Evolutionary conservation across 2,113 vertebrate genomes (phyloP).

Genomic region (Myrmecobius fasciatus): DNA sequence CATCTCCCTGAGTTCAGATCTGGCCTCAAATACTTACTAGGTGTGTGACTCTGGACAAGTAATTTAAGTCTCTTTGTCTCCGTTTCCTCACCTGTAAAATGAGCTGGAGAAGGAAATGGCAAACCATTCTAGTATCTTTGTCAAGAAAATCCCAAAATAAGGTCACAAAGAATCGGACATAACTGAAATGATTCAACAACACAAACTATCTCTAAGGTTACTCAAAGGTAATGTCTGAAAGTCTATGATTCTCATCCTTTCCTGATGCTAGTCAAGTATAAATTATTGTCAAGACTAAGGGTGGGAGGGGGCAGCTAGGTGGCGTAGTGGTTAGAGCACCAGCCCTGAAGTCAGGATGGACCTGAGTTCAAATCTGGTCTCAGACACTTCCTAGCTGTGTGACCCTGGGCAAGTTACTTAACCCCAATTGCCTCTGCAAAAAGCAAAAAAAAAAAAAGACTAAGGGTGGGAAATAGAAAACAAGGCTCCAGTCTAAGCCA

Average conservation of each 20-base stretch:
- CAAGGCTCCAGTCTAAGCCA: neutral
- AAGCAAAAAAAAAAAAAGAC: too few relatives aligned
- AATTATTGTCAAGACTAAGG: neutral
- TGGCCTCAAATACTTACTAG: neutral
- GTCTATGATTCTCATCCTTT: neutral
- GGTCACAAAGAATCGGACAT: neutral
- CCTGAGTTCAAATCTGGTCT: too few relatives aligned
- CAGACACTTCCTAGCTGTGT: too few relatives aligned
- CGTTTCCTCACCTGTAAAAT: neutral
- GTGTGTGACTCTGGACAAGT: neutral
- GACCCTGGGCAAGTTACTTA: too few relatives aligned
- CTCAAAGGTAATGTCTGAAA: neutral
- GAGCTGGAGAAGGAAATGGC: neutral
- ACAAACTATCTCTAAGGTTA: neutral
- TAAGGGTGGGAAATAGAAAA: neutral
- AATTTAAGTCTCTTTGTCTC: neutral
- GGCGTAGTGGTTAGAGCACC: too few relatives aligned
- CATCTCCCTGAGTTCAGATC: neutral
- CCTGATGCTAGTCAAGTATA: neutral
- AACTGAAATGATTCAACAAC: neutral
- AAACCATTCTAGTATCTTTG: neutral
- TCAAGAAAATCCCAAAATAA: neutral
- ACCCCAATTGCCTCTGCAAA: too few relatives aligned
- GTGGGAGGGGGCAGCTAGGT: too few relatives aligned
- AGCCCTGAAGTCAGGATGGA: too few relatives aligned